Evolutionary conservation across 1,140 invertebrate genomes (phyloP).

Genomic region (Neuroterus valhalla): DNA sequence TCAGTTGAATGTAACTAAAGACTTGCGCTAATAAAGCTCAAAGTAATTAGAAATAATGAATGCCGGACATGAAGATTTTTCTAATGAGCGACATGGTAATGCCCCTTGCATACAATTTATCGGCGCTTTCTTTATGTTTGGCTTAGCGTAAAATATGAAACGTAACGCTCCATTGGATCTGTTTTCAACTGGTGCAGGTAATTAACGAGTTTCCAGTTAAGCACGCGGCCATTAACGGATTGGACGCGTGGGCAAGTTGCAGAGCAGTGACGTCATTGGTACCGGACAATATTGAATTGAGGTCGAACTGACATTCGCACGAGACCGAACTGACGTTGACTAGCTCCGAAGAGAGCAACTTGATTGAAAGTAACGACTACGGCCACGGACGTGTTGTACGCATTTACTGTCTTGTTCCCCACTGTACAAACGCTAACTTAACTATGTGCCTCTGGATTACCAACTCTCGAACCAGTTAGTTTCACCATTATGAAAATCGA

Average conservation of each 20-base stretch:
- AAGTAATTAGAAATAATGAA: not conserved
- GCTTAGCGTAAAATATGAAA: slow-evolving; percentile 37
- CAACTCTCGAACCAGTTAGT: not conserved
- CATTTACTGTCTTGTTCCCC: slow-evolving; percentile 61
- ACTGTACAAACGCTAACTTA: slow-evolving; percentile 44
- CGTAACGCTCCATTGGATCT: slow-evolving; percentile 45
- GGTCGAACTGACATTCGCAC: slow-evolving; percentile 48
- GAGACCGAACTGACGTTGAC: slow-evolving; percentile 43
- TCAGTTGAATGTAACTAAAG: no score
- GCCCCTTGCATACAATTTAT: not conserved
- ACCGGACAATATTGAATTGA: slow-evolving; percentile 50
- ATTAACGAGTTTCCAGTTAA: slow-evolving; percentile 52
- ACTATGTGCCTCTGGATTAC: slow-evolving; percentile 42
- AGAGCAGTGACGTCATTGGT: slow-evolving; percentile 31
- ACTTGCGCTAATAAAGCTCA: no score
- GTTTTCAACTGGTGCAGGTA: slow-evolving; percentile 33
- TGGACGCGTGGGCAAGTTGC: slow-evolving; percentile 44
- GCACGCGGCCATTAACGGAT: slow-evolving; percentile 58
- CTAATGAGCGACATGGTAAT: not conserved
- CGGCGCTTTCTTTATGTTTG: not conserved
- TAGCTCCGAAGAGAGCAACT: slow-evolving; percentile 45
- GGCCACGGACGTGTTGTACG: slow-evolving; percentile 51
- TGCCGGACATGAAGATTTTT: not conserved
- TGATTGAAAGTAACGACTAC: slow-evolving; percentile 67
- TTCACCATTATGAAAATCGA: no score